A percentile compares a stretch with the other conserved stretches of the same genome.
Evolutionary conservation across 2,797 vertebrate genomes (phyloP).

Genomic region (Buceros bicornis): DNA sequence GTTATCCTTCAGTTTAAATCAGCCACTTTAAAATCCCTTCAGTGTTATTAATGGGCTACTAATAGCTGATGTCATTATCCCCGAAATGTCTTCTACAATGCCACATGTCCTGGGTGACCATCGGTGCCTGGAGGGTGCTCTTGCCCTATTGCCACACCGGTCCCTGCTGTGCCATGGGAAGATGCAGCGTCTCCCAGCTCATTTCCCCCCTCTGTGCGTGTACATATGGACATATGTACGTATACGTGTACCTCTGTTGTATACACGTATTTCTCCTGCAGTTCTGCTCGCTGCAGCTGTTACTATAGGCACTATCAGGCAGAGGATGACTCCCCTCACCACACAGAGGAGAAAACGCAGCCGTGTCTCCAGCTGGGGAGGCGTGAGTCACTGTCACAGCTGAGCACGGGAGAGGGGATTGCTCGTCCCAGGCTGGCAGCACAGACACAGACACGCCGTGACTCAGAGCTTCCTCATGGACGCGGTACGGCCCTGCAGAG

Average conservation of each 20-base stretch:
- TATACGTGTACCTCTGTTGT: too few species aligned
- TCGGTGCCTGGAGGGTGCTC: background rate
- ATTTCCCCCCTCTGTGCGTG: accelerated
- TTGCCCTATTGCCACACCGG: accelerated
- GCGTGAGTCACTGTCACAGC: background rate
- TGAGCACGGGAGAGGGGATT: accelerated
- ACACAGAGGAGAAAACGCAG: background rate
- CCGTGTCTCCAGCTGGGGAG: background rate
- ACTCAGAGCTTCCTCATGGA: background rate
- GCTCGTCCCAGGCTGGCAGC: background rate
- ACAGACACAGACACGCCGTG: background rate
- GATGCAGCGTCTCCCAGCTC: background rate
- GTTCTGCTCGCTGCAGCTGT: background rate
- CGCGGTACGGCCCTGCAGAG: background rate
- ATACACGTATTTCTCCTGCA: background rate
- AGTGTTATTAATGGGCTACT: constrained; percentile 3
- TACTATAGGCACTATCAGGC: background rate
- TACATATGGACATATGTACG: accelerated
- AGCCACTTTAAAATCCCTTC: background rate
- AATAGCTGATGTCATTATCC: background rate
- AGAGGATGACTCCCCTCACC: background rate
- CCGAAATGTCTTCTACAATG: background rate
- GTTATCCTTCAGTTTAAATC: background rate
- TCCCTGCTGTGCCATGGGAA: accelerated
- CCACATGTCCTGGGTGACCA: accelerated